phyloP scores from a whole-genome alignment of 2,888 invertebrate species.

The Eupithecia exiguata region DNA sequence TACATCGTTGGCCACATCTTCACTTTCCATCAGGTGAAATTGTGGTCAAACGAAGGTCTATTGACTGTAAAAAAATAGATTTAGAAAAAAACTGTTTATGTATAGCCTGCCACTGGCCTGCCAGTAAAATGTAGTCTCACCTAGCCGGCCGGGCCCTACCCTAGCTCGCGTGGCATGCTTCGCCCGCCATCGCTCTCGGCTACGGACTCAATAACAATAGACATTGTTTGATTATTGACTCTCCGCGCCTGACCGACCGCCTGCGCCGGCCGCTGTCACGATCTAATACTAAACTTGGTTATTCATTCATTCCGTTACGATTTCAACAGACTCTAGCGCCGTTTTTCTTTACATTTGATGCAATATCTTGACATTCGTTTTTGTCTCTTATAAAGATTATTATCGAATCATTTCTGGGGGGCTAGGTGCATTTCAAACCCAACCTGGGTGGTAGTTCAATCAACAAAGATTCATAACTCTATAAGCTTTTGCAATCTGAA shows the following conservation, averaged over 20 bases:
- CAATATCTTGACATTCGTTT: not conserved
- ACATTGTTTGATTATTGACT: constrained; percentile 64
- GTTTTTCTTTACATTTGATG: not conserved
- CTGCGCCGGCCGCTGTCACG: constrained; percentile 41
- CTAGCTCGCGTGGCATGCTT: constrained; percentile 30
- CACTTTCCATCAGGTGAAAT: too few relatives aligned
- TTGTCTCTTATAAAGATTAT: not conserved
- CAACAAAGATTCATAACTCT: constrained; percentile 11
- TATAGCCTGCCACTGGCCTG: too few relatives aligned
- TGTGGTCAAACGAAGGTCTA: too few relatives aligned
- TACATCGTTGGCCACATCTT: too few relatives aligned
- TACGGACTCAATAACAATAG: constrained; percentile 60
- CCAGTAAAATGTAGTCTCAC: constrained; percentile 8
- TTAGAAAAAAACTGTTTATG: too few relatives aligned
- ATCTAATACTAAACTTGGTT: constrained; percentile 21
- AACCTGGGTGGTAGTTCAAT: constrained; percentile 12
- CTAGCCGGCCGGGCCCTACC: not conserved
- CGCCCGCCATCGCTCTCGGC: constrained; percentile 61
- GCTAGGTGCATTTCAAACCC: not conserved
- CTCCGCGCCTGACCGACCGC: constrained; percentile 37
- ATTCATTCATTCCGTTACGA: not conserved
- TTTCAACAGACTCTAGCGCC: not conserved
- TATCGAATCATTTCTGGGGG: not conserved
- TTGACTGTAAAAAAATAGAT: not conserved
- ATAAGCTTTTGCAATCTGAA: constrained; percentile 4